A percentile compares a stretch with the other conserved stretches of the same genome.
Evolutionary conservation across 2,113 vertebrate genomes (phyloP).

Genomic region (Calonectris borealis): DNA sequence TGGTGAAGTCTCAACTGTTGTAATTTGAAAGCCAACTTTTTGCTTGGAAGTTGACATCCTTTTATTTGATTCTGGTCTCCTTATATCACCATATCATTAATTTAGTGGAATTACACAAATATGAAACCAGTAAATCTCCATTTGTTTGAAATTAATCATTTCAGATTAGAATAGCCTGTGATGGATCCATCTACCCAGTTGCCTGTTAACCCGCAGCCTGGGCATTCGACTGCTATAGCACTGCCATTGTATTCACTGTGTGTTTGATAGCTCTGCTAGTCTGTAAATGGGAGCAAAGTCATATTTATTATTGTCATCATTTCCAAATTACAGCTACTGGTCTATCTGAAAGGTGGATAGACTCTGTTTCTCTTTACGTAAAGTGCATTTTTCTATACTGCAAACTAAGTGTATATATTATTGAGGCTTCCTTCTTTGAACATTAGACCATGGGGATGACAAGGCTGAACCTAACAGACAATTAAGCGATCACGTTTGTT

Average conservation of each 20-base stretch:
- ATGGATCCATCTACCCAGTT: not conserved
- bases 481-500: not conserved
- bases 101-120: not conserved
- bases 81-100: not conserved
- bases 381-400: not conserved
- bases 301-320: not conserved
- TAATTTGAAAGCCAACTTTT: not conserved
- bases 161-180: not conserved
- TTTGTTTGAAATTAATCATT: not conserved
- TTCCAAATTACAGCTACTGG: not conserved
- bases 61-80: not conserved
- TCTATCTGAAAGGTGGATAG: not conserved
- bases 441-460: not conserved
- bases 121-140: not conserved
- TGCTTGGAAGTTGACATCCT: not conserved
- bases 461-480: not conserved
- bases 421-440: not conserved
- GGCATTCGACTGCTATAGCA: accelerated
- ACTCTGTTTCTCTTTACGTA: not conserved
- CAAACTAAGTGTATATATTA: not conserved
- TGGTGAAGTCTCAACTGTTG: not conserved
- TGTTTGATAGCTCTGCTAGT: not conserved
- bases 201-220: not conserved
- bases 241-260: not conserved
- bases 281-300: not conserved